These are phyloP conservation scores for Proterorhinus semilunaris DNA, from an alignment of 2,113 vertebrate species.

Conservation along the genomic window DNA sequence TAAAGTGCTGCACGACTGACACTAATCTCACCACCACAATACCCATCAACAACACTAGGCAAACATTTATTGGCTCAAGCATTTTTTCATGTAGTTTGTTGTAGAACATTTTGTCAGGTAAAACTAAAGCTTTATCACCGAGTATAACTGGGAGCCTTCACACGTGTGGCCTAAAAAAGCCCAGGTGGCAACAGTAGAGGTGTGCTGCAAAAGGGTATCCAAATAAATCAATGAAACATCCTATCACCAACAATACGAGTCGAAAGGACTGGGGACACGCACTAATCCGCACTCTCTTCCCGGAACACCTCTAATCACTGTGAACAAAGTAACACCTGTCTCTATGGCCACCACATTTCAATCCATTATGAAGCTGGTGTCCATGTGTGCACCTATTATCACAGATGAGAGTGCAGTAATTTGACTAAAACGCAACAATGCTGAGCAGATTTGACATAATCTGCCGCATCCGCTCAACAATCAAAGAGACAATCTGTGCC, in stretches of 20 bases:
- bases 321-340: conserved; percentile 45
- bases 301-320: conserved; percentile 17
- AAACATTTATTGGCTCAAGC: too few relatives aligned
- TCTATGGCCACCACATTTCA: conserved; percentile 42
- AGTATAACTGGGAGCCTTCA: background rate
- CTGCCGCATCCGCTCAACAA: conserved; percentile 53
- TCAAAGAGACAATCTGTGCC: conserved; percentile 53
- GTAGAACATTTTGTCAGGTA: background rate
- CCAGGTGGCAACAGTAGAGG: conserved; percentile 2
- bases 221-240: conserved; percentile 8
- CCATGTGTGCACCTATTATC: conserved; percentile 52
- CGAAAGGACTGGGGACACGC: background rate
- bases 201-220: background rate
- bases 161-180: conserved; percentile 1
- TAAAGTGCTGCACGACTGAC: too few relatives aligned
- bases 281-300: conserved; percentile 13
- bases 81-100: background rate
- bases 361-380: conserved; percentile 47
- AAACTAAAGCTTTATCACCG: background rate
- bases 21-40: too few relatives aligned
- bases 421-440: conserved; percentile 71
- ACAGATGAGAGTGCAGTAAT: conserved; percentile 65
- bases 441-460: conserved; percentile 66
- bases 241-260: conserved; percentile 1
- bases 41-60: too few relatives aligned